These are phyloP conservation scores for Clivina fossor DNA, from an alignment of 2,888 invertebrate species.

Conservation along the genomic window DNA sequence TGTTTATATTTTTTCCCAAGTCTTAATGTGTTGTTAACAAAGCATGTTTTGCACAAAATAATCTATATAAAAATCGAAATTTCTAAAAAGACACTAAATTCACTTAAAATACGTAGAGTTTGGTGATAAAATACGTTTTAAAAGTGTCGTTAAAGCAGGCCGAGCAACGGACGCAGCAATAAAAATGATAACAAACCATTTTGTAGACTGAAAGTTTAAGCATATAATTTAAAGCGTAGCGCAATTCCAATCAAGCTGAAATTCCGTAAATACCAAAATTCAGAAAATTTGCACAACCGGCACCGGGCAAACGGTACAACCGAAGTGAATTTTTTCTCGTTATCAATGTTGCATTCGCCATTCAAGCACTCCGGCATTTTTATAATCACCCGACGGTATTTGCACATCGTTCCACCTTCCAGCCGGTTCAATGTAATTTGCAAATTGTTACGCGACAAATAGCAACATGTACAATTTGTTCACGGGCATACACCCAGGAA, in stretches of 20 bases:
- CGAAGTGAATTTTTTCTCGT: background rate
- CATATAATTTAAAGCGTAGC: no score
- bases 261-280: no score
- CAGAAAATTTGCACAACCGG: no score
- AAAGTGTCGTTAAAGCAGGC: no score
- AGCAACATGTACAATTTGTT: slow-evolving; percentile 33
- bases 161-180: no score
- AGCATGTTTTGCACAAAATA: no score
- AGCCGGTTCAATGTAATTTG: slow-evolving; percentile 26
- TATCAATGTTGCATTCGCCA: slow-evolving; percentile 9
- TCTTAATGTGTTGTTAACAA: no score
- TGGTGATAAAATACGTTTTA: background rate
- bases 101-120: background rate
- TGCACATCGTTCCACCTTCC: slow-evolving; percentile 7
- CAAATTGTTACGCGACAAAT: slow-evolving; percentile 31
- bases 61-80: background rate
- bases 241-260: no score
- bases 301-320: slow-evolving; percentile 7
- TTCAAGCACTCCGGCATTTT: slow-evolving; percentile 20
- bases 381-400: slow-evolving; percentile 23
- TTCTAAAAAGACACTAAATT: background rate
- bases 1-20: no score
- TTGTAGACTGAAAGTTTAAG: no score
- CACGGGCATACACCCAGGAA: slow-evolving; percentile 29
- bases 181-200: no score